A percentile compares a stretch with the other conserved stretches of the same genome.
Conservation (phyloP, 2,113 vertebrate species). For the Jaculus jaculus region DNA sequence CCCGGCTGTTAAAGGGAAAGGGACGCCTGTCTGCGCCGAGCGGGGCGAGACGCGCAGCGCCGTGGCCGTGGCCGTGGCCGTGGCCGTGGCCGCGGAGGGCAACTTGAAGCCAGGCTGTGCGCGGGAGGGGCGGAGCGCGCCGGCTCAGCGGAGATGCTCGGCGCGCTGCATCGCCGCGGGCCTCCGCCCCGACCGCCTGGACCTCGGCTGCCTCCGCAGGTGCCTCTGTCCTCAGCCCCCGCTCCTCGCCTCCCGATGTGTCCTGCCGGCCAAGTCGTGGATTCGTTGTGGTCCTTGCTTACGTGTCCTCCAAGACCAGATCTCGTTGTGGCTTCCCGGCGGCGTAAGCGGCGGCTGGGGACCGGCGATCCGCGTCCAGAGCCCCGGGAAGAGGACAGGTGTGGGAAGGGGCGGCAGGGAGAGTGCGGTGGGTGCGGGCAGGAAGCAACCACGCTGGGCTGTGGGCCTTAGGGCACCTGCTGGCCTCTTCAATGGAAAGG, state of each 20-base stretch:
- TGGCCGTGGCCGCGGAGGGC: background rate
- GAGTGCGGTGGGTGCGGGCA: background rate
- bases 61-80: rapidly evolving
- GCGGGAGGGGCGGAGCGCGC: background rate
- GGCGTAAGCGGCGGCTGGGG: background rate
- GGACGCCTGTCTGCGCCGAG: constrained; percentile 31
- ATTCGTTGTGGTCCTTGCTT: constrained; percentile 74
- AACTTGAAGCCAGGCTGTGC: background rate
- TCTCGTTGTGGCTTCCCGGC: constrained; percentile 73
- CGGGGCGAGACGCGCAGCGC: background rate
- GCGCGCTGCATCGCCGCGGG: background rate
- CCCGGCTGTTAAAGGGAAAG: constrained; percentile 76
- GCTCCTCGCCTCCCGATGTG: constrained; percentile 63
- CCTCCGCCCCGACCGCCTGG: constrained; percentile 20
- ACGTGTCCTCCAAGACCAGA: constrained; percentile 53
- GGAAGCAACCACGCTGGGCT: background rate
- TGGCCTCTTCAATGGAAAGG: background rate
- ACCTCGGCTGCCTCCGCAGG: constrained; percentile 26
- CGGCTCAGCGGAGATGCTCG: constrained; percentile 64
- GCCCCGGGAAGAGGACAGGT: constrained; percentile 33
- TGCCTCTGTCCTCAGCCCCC: constrained; percentile 40
- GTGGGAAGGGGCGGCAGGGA: background rate
- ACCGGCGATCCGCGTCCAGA: constrained; percentile 15
- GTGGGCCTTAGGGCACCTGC: background rate
- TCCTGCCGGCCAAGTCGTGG: constrained; percentile 23